Conservation (phyloP, 1,140 invertebrate species). For the Saxidomus purpurata region DNA sequence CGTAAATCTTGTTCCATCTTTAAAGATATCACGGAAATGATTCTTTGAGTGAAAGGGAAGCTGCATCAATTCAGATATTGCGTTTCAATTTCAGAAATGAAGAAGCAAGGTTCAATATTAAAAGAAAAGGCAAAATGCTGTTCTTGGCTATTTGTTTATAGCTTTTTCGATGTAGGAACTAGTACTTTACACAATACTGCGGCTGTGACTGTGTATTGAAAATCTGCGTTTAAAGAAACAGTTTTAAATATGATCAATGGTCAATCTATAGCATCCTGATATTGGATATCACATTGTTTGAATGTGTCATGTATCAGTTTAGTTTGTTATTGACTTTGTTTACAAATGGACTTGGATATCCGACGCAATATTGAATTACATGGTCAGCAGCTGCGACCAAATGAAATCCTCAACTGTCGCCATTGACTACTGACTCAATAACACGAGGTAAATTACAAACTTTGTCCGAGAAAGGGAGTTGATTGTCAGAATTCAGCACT, state of each 20-base stretch:
- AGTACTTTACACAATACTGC: too few relatives aligned
- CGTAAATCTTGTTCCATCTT: too few relatives aligned
- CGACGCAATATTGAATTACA: not conserved
- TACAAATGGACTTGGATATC: not conserved
- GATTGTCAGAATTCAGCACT: too few relatives aligned
- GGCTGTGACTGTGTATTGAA: not conserved
- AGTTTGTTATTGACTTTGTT: constrained; percentile 9
- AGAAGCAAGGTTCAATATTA: too few relatives aligned
- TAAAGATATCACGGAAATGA: too few relatives aligned
- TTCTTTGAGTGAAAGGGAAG: too few relatives aligned
- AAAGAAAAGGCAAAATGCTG: too few relatives aligned
- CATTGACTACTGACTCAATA: not conserved
- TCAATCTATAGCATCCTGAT: not conserved
- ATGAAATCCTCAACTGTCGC: not conserved
- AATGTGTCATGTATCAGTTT: not conserved
- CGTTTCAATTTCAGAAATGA: too few relatives aligned
- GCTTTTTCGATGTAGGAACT: too few relatives aligned
- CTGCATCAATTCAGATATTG: too few relatives aligned
- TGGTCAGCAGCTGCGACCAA: not conserved
- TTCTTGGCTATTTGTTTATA: too few relatives aligned
- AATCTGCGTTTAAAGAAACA: not conserved
- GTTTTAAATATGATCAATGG: constrained; percentile 17
- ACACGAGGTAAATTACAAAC: not conserved
- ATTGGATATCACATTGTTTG: constrained; percentile 11
- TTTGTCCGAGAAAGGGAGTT: too few relatives aligned